Evolutionary conservation across 1,140 invertebrate species (phyloP), one percentile per base, ranked within the genome.

Genomic region (Orchesella cincta): DNA sequence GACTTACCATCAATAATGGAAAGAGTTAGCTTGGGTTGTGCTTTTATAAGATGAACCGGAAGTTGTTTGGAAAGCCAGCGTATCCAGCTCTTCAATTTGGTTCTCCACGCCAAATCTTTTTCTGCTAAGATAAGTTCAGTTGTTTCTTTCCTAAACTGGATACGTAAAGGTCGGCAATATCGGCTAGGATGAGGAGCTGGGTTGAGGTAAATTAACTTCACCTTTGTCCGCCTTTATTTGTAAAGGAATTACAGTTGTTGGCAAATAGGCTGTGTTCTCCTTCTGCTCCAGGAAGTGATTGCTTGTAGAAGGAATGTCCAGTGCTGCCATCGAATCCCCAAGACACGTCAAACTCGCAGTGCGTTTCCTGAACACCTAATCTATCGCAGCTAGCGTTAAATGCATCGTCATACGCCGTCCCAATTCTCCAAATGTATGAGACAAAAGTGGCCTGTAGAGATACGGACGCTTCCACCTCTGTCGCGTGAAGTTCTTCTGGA

Each of bases 91-190:
- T 5, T 1, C n/a, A 23, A 33, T 33, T 33, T 71, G 67, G 31
- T 31, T 18, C 23, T 72, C 29, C 23, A 80, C n/a, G n/a, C 31
- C 18, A 18, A 67, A 1, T 78, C 23, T 31, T 54, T 23, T 39
- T 80, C 79, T 8, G 33, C n/a, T 14, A 2, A 1, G 23, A 78
- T 73, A 0, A 76, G 1, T n/a, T 78, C 76, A 14, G 26, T 33
- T 1, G 76, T 75, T 46, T 78, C 76, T 29, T 80, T 80, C 18
- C 5, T 39, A 54, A 75, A 78, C 29, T 75, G 70, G 0, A 80
- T 1, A 39, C 73, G n/a, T 35, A 80, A n/a, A 1, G 79, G 79
- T n/a, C 79, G 5, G 36, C 79, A 80, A 73, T 71, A 80, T 78
- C 76, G 34, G 1, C 36, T 31, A 0, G 76, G 76, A 51, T 76